Percentiles rank a stretch among this genome's conserved stretches.
phyloP scores from a whole-genome alignment of 2,888 invertebrate genomes.

The Hyalella azteca region DNA sequence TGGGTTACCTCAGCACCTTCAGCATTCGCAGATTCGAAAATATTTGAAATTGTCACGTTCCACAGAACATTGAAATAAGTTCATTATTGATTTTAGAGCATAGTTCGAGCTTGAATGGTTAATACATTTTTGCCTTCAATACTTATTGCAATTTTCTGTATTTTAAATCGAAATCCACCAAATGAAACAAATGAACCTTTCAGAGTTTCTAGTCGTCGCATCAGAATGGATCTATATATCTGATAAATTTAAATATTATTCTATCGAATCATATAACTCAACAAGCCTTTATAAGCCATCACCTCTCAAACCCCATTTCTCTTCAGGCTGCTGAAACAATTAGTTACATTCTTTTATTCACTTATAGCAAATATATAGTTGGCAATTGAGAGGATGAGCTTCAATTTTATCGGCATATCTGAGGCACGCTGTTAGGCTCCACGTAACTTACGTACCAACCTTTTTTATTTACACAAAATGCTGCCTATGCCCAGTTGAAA shows the following conservation, averaged over 20 bases:
- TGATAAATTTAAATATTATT: slow-evolving; percentile 38
- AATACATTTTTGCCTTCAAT: slow-evolving; percentile 43
- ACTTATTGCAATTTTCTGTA: slow-evolving; percentile 35
- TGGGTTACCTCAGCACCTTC: too few species aligned
- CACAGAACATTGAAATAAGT: slow-evolving; percentile 43
- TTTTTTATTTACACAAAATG: too few species aligned
- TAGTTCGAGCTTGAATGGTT: slow-evolving; percentile 43
- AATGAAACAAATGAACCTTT: slow-evolving; percentile 39
- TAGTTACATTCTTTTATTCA: slow-evolving; percentile 38
- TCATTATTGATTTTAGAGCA: slow-evolving; percentile 39
- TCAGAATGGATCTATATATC: slow-evolving; percentile 38
- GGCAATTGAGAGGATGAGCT: slow-evolving; percentile 41
- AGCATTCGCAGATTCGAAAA: slow-evolving; percentile 43
- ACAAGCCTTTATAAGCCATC: slow-evolving; percentile 43
- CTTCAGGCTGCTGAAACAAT: slow-evolving; percentile 40
- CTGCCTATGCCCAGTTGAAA: too few species aligned
- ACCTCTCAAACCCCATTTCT: slow-evolving; percentile 39
- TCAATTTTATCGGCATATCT: slow-evolving; percentile 41
- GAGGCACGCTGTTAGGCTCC: too few species aligned
- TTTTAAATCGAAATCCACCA: slow-evolving; percentile 42
- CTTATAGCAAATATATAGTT: slow-evolving; percentile 39
- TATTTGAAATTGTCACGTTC: slow-evolving; percentile 39
- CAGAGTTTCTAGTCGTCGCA: slow-evolving; percentile 39
- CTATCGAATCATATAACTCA: slow-evolving; percentile 42
- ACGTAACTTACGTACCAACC: too few species aligned